Conservation (phyloP, 2,888 invertebrate species). For the Drosophila tripunctata region DNA sequence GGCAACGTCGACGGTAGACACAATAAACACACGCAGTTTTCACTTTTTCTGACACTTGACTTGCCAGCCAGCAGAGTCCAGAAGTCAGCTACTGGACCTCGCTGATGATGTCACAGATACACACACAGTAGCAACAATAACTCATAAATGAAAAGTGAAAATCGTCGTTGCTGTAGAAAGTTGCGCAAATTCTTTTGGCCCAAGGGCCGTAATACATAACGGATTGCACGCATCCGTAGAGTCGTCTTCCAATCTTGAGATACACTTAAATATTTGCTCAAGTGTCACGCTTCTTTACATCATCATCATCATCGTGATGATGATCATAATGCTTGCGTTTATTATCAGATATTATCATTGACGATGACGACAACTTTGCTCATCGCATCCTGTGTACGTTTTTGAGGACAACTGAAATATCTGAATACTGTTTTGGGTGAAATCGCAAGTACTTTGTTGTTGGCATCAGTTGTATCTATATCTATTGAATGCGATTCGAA, state of each 20-base stretch:
- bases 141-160: conserved; percentile 79
- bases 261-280: conserved; percentile 71
- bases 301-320: conserved; percentile 50
- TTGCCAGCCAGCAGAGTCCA: conserved; percentile 66
- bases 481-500: conserved; percentile 50
- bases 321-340: conserved; percentile 29
- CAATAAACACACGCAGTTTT: conserved; percentile 72
- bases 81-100: conserved; percentile 54
- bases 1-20: conserved; percentile 36
- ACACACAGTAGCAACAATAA: conserved; percentile 55
- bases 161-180: conserved; percentile 70
- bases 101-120: conserved; percentile 70
- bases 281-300: conserved; percentile 76
- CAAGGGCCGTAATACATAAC: conserved; percentile 51
- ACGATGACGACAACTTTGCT: conserved; percentile 11
- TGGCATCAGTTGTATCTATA: no score
- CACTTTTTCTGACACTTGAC: conserved; percentile 78
- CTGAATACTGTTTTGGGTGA: conserved; percentile 41
- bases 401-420: conserved; percentile 74
- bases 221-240: conserved; percentile 47
- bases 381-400: conserved; percentile 73
- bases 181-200: conserved; percentile 77
- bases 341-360: conserved; percentile 54
- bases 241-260: conserved; percentile 43
- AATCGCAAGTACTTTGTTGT: conserved; percentile 44